Evolutionary conservation across 2,797 vertebrate species (phyloP).

Genomic region (Loris lydekkerianus): DNA sequence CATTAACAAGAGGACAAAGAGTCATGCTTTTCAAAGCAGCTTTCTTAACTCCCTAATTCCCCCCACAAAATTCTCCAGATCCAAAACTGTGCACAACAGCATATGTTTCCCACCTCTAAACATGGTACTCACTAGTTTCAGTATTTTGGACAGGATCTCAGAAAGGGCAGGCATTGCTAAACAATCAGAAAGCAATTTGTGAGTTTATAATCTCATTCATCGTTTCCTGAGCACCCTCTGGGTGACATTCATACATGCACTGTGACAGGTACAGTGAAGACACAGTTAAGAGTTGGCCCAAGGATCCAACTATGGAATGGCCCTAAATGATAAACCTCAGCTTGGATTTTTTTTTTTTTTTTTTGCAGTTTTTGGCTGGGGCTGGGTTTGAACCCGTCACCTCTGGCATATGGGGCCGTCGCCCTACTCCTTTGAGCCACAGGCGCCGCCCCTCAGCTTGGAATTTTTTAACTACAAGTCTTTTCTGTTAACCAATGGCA

Average conservation of each 20-base stretch:
- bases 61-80: neutral
- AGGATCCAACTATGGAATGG: neutral
- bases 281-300: neutral
- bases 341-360: neutral
- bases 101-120: neutral
- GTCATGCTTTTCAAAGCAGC: constrained; percentile 14
- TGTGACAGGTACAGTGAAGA: neutral
- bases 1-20: neutral
- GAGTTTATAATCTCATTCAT: constrained; percentile 1
- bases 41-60: neutral
- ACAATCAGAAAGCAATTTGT: constrained; percentile 12
- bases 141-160: neutral
- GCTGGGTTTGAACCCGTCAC: too few relatives aligned
- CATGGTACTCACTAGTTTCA: neutral
- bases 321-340: neutral
- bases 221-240: neutral
- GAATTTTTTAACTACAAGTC: neutral
- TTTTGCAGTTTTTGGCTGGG: too few relatives aligned
- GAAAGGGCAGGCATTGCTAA: neutral
- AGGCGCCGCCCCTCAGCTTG: neutral
- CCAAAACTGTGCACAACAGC: neutral
- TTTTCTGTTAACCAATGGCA: neutral
- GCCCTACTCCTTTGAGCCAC: too few relatives aligned
- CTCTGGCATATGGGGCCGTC: too few relatives aligned
- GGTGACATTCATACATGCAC: neutral